Evolutionary conservation across 2,797 vertebrate species (phyloP).

Genomic region (Florisuga fusca): DNA sequence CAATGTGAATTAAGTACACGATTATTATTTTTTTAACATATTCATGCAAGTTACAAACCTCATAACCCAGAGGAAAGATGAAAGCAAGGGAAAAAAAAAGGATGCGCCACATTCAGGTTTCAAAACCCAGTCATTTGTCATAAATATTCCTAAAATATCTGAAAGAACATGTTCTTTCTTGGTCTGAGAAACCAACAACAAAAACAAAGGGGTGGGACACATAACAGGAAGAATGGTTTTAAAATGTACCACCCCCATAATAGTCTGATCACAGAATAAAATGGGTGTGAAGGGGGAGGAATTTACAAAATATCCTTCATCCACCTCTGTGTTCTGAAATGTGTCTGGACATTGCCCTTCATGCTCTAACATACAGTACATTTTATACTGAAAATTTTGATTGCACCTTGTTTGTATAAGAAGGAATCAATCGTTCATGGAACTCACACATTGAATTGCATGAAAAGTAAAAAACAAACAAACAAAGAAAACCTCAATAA

Average conservation of each 20-base stretch:
- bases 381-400: neutral
- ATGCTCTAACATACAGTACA: constrained; percentile 53
- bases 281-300: neutral
- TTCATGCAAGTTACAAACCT: constrained; percentile 18
- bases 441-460: neutral
- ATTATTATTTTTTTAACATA: neutral
- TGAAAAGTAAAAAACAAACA: neutral
- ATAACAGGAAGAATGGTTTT: neutral
- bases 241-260: constrained; percentile 67
- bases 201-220: rapidly evolving
- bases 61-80: neutral
- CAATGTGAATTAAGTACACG: neutral
- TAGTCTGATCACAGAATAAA: constrained; percentile 23
- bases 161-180: constrained; percentile 70
- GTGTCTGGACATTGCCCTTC: constrained; percentile 58
- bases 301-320: constrained; percentile 79
- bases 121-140: constrained; percentile 53
- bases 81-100: constrained; percentile 18
- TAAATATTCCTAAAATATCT: neutral
- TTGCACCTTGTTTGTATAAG: neutral
- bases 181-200: neutral
- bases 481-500: neutral
- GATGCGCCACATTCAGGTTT: constrained; percentile 63
- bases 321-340: constrained; percentile 28
- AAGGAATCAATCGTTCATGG: neutral